Percentiles rank a stretch among this genome's conserved stretches.
phyloP scores from a whole-genome alignment of 2,797 vertebrate genomes.

The Otolemur crassicaudatus region DNA sequence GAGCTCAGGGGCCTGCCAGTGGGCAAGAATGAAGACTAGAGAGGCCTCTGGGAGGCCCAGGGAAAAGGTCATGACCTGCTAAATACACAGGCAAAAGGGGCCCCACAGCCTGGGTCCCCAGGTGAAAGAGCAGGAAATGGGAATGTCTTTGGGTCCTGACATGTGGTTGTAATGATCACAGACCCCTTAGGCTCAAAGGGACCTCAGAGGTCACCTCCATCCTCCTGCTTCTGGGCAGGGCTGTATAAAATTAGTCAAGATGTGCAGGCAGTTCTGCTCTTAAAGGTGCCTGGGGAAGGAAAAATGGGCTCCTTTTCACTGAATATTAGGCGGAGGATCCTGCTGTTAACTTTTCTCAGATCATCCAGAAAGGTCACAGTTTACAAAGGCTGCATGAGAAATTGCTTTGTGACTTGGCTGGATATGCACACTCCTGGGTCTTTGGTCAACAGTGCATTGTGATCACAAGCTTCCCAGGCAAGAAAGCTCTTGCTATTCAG shows the following conservation, averaged over 20 bases:
- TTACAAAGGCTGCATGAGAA: neutral
- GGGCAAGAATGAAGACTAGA: neutral
- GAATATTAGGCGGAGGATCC: neutral
- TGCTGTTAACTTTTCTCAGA: neutral
- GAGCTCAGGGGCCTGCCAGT: neutral
- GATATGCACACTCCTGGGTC: neutral
- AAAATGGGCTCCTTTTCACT: constrained; percentile 14
- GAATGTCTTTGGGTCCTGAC: constrained; percentile 55
- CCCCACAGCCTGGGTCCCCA: neutral
- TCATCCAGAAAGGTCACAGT: neutral
- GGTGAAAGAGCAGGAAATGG: constrained; percentile 33
- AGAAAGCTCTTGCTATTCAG: neutral
- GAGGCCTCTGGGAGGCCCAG: neutral
- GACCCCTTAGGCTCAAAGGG: constrained; percentile 59
- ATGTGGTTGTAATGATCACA: constrained; percentile 75
- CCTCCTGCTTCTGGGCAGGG: constrained; percentile 20
- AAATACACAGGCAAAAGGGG: constrained; percentile 16
- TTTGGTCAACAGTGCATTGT: neutral
- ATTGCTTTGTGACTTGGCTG: neutral
- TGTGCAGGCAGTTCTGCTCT: constrained; percentile 5
- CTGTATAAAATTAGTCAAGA: constrained; percentile 58
- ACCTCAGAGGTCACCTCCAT: constrained; percentile 51
- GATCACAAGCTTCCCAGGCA: neutral
- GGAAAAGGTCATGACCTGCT: constrained; percentile 31
- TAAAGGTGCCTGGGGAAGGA: neutral